Evolutionary conservation across 2,888 invertebrate species (phyloP).

Genomic region (Eutolmus rufibarbis): DNA sequence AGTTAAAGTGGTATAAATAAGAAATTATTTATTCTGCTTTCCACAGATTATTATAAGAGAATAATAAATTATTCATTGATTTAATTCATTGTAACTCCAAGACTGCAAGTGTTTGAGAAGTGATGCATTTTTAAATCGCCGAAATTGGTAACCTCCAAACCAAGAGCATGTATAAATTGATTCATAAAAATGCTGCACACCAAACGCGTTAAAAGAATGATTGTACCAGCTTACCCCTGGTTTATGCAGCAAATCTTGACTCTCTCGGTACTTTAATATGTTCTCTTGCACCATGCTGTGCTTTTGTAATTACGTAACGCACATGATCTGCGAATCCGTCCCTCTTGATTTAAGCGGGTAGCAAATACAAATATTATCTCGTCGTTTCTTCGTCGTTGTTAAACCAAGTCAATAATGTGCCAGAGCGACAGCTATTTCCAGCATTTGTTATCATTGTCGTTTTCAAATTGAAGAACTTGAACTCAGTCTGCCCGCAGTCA

Average conservation of each 20-base stretch:
- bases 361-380: not conserved
- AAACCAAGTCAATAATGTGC: not conserved
- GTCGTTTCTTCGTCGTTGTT: slow-evolving; percentile 16
- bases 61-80: not conserved
- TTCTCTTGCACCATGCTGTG: slow-evolving; percentile 4
- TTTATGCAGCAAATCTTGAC: slow-evolving; percentile 7
- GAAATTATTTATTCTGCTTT: too few species aligned
- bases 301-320: slow-evolving; percentile 20
- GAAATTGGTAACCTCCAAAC: not conserved
- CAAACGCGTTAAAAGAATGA: slow-evolving; percentile 11
- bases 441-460: slow-evolving; percentile 22
- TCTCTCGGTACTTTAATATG: not conserved
- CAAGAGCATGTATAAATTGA: slow-evolving; percentile 17
- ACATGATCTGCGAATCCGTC: not conserved
- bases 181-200: slow-evolving; percentile 21
- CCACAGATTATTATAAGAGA: not conserved
- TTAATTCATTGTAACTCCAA: not conserved
- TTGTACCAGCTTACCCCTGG: not conserved
- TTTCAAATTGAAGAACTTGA: slow-evolving; percentile 27
- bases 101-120: not conserved
- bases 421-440: slow-evolving; percentile 4
- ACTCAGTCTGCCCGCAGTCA: slow-evolving; percentile 19
- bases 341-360: not conserved
- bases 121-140: not conserved
- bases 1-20: not conserved